A percentile compares a stretch with the other conserved stretches of the same genome.
Conservation (phyloP, 2,113 vertebrate species). For the Melanerpes formicivorus region DNA sequence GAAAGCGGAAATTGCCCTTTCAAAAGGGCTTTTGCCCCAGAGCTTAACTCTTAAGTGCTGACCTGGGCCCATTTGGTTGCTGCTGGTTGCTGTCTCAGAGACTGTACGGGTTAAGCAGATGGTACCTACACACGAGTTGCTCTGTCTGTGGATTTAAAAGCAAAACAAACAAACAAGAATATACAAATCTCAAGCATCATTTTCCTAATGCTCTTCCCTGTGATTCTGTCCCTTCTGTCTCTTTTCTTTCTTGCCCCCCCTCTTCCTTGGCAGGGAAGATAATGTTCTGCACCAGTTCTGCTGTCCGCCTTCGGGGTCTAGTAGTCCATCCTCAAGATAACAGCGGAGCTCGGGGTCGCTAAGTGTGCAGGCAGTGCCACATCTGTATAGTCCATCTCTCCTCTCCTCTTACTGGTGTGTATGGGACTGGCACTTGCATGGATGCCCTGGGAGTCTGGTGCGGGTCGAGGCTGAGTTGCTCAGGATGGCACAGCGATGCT, state of each 20-base stretch:
- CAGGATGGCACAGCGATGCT: not conserved
- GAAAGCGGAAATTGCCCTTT: not conserved
- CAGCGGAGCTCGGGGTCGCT: slow-evolving; percentile 56
- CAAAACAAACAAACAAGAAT: not conserved
- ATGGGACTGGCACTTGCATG: slow-evolving; percentile 28
- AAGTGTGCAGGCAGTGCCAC: slow-evolving; percentile 42
- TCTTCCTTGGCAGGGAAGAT: slow-evolving; percentile 70
- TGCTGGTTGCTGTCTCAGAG: not conserved
- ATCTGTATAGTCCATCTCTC: slow-evolving; percentile 30
- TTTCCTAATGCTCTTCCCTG: slow-evolving; percentile 64
- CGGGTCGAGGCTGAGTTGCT: not conserved
- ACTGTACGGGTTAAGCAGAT: not conserved
- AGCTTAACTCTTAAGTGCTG: not conserved
- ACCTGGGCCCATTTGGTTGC: not conserved
- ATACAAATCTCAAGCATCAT: not conserved
- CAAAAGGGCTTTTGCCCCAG: not conserved
- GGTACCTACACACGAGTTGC: not conserved
- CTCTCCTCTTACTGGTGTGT: slow-evolving; percentile 46
- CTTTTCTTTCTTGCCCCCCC: slow-evolving; percentile 31
- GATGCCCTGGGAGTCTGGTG: slow-evolving; percentile 6
- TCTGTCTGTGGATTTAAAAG: not conserved
- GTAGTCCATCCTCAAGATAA: slow-evolving; percentile 76
- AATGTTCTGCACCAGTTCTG: slow-evolving; percentile 74
- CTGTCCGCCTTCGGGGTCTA: slow-evolving; percentile 72
- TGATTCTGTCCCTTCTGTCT: slow-evolving; percentile 71